Evolutionary conservation across 2,888 invertebrate genomes (phyloP).

Genomic region (Drosophila macrothrix): DNA sequence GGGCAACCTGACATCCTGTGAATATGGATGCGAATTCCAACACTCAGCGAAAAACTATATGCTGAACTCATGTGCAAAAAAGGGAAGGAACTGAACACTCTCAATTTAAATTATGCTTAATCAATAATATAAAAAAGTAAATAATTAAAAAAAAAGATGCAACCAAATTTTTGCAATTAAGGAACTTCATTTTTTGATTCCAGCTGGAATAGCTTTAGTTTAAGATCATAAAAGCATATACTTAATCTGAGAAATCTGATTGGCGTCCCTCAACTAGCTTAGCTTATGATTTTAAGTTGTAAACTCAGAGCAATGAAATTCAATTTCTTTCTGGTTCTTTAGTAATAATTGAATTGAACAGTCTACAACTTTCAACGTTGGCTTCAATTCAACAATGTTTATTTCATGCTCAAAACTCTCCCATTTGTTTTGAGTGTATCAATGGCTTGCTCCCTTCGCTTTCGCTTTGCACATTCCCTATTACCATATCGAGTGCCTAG

Average conservation of each 20-base stretch:
- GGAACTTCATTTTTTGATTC: not conserved
- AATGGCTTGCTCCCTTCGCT: not conserved
- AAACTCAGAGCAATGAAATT: not conserved
- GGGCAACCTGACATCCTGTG: slow-evolving; percentile 26
- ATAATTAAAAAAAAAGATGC: not conserved
- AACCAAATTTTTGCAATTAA: not conserved
- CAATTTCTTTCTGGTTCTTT: too few species aligned
- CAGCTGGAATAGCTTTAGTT: not conserved
- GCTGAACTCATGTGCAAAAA: not conserved
- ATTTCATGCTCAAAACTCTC: not conserved
- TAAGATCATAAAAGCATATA: not conserved
- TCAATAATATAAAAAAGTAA: not conserved
- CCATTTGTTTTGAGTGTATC: slow-evolving; percentile 1
- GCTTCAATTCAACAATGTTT: not conserved
- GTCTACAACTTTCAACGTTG: not conserved
- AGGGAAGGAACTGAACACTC: not conserved
- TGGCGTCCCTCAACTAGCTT: too few species aligned
- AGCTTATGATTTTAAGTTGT: too few species aligned
- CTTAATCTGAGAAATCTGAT: not conserved
- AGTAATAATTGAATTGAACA: not conserved
- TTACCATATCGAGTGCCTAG: slow-evolving; percentile 59
- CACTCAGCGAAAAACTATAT: not conserved
- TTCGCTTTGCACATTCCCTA: slow-evolving; percentile 33
- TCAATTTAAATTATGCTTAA: not conserved
- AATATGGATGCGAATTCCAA: slow-evolving; percentile 6